Evolutionary conservation across 2,888 invertebrate genomes (phyloP).

Genomic region (Diabrotica balteata): DNA sequence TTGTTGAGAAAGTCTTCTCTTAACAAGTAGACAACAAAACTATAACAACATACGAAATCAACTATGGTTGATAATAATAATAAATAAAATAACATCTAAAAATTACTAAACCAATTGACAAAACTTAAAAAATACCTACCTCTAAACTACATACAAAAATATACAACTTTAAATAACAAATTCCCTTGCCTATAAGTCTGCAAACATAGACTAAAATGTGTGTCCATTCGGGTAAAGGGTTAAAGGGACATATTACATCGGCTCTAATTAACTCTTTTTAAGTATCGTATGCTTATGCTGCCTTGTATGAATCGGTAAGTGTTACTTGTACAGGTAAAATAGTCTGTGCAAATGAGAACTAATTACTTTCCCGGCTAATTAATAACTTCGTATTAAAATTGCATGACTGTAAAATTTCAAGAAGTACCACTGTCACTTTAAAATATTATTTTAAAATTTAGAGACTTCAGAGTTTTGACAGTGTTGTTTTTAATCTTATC

Average conservation of each 20-base stretch:
- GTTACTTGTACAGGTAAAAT: not conserved
- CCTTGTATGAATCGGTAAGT: not conserved
- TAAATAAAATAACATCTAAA: conserved; percentile 27
- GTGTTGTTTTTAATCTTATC: too few species aligned
- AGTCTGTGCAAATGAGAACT: too few species aligned
- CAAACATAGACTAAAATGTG: conserved; percentile 8
- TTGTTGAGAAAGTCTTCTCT: conserved; percentile 20
- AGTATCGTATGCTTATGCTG: not conserved
- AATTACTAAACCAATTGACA: conserved; percentile 27
- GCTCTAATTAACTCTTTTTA: not conserved
- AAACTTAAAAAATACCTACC: conserved; percentile 26
- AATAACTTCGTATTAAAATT: too few species aligned
- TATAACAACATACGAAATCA: conserved; percentile 31
- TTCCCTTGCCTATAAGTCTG: conserved; percentile 4
- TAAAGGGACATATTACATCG: conserved; percentile 3
- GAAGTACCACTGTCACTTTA: not conserved
- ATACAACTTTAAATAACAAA: conserved; percentile 31
- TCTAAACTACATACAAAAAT: conserved; percentile 31
- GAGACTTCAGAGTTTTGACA: too few species aligned
- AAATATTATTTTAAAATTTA: too few species aligned
- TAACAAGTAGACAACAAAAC: conserved; percentile 26
- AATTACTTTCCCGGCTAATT: too few species aligned
- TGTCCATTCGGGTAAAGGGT: not conserved
- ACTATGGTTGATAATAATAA: conserved; percentile 25
- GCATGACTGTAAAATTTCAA: not conserved